Evolutionary conservation across 2,888 invertebrate genomes (phyloP), one percentile per base, ranked within the genome.

Genomic region (Callosobruchus maculatus): DNA sequence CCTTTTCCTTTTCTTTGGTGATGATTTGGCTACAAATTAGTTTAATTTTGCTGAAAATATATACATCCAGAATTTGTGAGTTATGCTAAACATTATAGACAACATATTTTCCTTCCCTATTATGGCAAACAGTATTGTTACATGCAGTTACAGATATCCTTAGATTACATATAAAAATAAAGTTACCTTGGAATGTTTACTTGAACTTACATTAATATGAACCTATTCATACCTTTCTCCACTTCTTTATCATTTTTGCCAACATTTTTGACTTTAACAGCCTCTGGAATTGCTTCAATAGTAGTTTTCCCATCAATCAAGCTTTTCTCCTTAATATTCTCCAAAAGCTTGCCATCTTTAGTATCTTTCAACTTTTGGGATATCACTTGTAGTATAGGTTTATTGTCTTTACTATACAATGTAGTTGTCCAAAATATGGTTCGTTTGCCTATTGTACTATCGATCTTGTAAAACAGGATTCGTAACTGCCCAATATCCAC

Each of bases 1-100:
- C 70, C 91, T 86, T 22, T 91, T 88, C 80, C 91, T 87, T 84
- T 92, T 92, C 81, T 90, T 91, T 88, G 85, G 71, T 69, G 74
- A 73, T 76, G 69, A 67, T 77, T 81, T 82, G 70, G 73, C 82
- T 80, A 49, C 75, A 78, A 75, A 73, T n/a, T 9, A 49, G 20
- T 72, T 18, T 20, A 21, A n/a, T n/a, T n/a, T n/a, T n/a, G n/a
- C n/a, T n/a, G n/a, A n/a, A n/a, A n/a, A n/a, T n/a, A n/a, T n/a
- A n/a, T n/a, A n/a, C n/a, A n/a, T n/a, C n/a, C n/a, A n/a, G n/a
- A n/a, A n/a, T n/a, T n/a, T n/a, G n/a, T n/a, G n/a, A n/a, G n/a
- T n/a, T n/a, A n/a, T n/a, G n/a, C n/a, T n/a, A n/a, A n/a, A n/a
- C n/a, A n/a, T n/a, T n/a, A n/a, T n/a, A n/a, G n/a, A n/a, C n/a